These are phyloP conservation scores for Trichomalopsis sarcophagae DNA, from an alignment of 1,140 invertebrate genomes.

Conservation along the genomic window DNA sequence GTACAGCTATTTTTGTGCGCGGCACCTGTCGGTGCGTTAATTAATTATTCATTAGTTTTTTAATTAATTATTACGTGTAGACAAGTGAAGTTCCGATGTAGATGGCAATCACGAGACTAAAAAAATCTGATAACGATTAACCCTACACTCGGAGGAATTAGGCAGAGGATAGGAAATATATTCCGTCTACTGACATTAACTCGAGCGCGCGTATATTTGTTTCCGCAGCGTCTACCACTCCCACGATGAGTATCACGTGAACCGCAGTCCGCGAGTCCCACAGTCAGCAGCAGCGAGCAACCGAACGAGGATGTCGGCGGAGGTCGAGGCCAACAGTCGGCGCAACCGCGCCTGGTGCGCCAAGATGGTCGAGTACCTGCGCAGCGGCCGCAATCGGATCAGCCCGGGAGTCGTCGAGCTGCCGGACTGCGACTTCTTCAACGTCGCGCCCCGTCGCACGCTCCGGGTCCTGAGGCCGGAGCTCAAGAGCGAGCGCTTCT, in stretches of 20 bases:
- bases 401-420: constrained; percentile 66
- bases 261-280: not conserved
- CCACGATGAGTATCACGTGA: not conserved
- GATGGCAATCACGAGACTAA: not conserved
- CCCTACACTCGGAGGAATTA: not conserved
- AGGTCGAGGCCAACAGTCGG: not conserved
- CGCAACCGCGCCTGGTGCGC: constrained; percentile 61
- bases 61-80: too few species aligned
- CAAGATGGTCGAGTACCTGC: constrained; percentile 63
- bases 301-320: not conserved
- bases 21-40: too few species aligned
- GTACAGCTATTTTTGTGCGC: too few species aligned
- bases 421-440: constrained; percentile 69
- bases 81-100: too few species aligned
- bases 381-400: constrained; percentile 55
- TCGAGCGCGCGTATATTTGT: not conserved
- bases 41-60: too few species aligned
- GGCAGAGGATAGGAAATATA: not conserved
- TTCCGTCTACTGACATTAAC: not conserved
- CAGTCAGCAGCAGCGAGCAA: not conserved
- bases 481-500: constrained; percentile 60
- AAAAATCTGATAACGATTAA: not conserved
- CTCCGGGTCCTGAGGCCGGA: constrained; percentile 65
- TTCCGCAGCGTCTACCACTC: not conserved
- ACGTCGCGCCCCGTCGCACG: constrained; percentile 65